Evolutionary conservation across 2,113 vertebrate species (phyloP).

Genomic region (Apodemus speciosus): DNA sequence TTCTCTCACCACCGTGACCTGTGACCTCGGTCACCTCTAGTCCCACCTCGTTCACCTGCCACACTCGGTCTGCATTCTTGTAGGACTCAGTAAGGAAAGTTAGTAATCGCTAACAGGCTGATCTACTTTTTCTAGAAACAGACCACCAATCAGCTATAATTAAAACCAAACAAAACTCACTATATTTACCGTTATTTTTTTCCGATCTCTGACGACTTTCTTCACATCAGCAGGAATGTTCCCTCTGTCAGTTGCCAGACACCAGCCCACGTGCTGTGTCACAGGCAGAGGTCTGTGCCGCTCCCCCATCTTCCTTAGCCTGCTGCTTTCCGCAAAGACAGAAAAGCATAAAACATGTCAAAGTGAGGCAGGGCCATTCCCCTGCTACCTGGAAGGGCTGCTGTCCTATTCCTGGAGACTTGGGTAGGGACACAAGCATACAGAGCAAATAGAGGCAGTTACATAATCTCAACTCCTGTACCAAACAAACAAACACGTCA

Average conservation of each 20-base stretch:
- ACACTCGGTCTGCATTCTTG: not conserved
- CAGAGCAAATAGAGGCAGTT: not conserved
- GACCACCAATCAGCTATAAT: not conserved
- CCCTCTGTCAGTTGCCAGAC: not conserved
- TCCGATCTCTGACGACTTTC: not conserved
- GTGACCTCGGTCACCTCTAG: not conserved
- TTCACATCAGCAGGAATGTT: not conserved
- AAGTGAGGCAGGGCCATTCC: not conserved
- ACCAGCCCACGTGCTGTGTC: too few species aligned
- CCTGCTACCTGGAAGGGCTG: not conserved
- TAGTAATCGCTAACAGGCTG: not conserved
- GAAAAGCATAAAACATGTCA: not conserved
- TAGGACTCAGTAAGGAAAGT: not conserved
- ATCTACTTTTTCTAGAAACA: not conserved
- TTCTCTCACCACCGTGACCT: fast-evolving
- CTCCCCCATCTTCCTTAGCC: not conserved
- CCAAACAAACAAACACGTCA: not conserved
- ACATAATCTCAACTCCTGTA: not conserved
- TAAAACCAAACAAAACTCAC: not conserved
- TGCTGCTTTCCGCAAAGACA: not conserved
- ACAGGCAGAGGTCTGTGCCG: not conserved
- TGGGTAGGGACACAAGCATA: not conserved
- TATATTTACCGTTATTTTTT: not conserved
- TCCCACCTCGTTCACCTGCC: not conserved
- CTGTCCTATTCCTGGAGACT: not conserved